Conservation (phyloP, 37 sponge, comb jelly and placozoan genomes). For the Bolinopsis microptera region DNA sequence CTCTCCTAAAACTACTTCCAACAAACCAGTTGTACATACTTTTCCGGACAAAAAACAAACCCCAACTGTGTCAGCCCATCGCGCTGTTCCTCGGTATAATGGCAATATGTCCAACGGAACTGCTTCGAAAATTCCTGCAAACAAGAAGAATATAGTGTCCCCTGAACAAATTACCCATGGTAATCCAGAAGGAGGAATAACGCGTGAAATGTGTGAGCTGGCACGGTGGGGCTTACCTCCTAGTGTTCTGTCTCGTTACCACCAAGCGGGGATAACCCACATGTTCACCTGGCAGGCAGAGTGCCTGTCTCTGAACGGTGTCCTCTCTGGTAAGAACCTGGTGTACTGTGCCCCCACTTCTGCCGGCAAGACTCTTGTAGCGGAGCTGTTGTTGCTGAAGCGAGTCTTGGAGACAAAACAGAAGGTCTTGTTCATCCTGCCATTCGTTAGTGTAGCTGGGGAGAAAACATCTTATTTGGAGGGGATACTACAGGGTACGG, state of each 20-base stretch:
- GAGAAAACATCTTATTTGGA: conserved; percentile 88
- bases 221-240: conserved; percentile 83
- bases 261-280: conserved; percentile 71
- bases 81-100: neutral
- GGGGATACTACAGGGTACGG: conserved; percentile 77
- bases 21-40: neutral
- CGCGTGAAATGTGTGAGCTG: conserved; percentile 51
- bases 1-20: neutral
- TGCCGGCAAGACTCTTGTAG: conserved; percentile 96
- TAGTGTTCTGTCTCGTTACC: conserved; percentile 77
- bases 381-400: conserved; percentile 91
- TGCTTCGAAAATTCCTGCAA: neutral
- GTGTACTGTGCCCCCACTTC: conserved; percentile 97
- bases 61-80: neutral
- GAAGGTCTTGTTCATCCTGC: conserved; percentile 91
- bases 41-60: no score
- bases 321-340: conserved; percentile 81
- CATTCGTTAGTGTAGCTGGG: conserved; percentile 94
- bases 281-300: conserved; percentile 99
- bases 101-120: neutral
- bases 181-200: neutral
- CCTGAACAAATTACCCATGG: neutral
- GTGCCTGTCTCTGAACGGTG: conserved; percentile 79
- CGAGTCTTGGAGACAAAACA: conserved; percentile 83
- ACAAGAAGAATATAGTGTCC: neutral